Evolutionary conservation across 2,113 vertebrate species (phyloP), one percentile per base, ranked within the genome.

Genomic region (Myrmecophaga tridactyla): DNA sequence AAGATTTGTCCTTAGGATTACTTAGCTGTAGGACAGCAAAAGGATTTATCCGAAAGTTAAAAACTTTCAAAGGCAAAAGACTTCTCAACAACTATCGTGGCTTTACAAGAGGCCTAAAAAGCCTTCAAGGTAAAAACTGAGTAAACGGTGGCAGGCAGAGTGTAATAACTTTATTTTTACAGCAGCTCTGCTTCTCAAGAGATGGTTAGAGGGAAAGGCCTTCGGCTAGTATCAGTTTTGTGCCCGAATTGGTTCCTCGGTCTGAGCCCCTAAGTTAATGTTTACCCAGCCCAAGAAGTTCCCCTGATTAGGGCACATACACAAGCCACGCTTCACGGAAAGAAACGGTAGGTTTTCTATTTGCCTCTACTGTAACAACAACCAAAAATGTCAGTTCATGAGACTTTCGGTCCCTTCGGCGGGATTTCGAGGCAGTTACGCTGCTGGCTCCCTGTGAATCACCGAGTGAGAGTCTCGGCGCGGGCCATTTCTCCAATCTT

Each of bases 151-250:
- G 73, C 43, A 12, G 41, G 15, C 25, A 14, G 75, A 27, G 65
- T 23, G 36, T 13, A 77, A 43, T 43, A 27, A 80, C 76, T 65
- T 2, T 31, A 53, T 58, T 89, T 63, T 86, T 4, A 72, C 13
- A 56, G 43, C 62, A 93, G 65, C 36, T 91, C 23, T 31, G 72
- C n/a, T 65, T 62, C 70, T 76, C 7, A 18, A 67, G 12, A 86
- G 43, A 86, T 21, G n/a, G 65, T 65, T 51, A 65, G 51, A 63
- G 60, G 67, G 46, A 73, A 82, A 31, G 69, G 92, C 90, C 92
- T 94, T 94, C 65, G 88, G 82, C 63, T 90, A 58, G 77, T 29
- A 43, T 29, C 72, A 90, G 92, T 65, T 90, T 88, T 96, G 95
- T 94, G 92, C 60, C 81, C 94, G 77, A 51, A 39, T 15, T 13